phyloP scores from a whole-genome alignment of 2,888 invertebrate species.

The Dolichomitus sp. region DNA sequence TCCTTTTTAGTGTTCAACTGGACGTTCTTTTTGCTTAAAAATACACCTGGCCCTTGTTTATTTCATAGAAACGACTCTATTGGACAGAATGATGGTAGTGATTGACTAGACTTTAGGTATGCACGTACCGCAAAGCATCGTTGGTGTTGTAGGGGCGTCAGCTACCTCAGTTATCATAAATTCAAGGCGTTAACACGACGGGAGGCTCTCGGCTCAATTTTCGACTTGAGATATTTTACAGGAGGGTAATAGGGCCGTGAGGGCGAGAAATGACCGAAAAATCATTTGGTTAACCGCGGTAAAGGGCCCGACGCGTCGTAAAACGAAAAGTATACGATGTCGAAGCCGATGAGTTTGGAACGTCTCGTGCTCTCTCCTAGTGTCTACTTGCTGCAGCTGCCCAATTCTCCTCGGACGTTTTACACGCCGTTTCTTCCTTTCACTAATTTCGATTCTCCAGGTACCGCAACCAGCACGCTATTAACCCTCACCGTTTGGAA shows the following conservation, averaged over 20 bases:
- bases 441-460: constrained; percentile 3
- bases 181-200: constrained; percentile 61
- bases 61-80: not conserved
- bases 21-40: not conserved
- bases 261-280: constrained; percentile 52
- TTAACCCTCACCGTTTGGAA: not conserved
- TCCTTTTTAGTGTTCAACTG: not conserved
- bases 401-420: constrained; percentile 16
- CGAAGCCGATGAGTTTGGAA: constrained; percentile 46
- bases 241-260: constrained; percentile 41
- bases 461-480: not conserved
- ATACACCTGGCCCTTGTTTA: not conserved
- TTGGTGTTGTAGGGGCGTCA: constrained; percentile 4
- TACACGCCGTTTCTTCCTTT: constrained; percentile 18
- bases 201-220: constrained; percentile 56
- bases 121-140: not conserved
- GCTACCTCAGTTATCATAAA: constrained; percentile 55
- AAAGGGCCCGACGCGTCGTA: constrained; percentile 58
- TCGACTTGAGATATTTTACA: constrained; percentile 44
- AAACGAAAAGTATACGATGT: constrained; percentile 63
- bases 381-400: constrained; percentile 46
- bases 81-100: not conserved
- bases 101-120: not conserved
- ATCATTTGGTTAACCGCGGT: constrained; percentile 57
- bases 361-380: constrained; percentile 43